phyloP scores from a whole-genome alignment of 1,140 invertebrate species.

The Dendroctonus valens region DNA sequence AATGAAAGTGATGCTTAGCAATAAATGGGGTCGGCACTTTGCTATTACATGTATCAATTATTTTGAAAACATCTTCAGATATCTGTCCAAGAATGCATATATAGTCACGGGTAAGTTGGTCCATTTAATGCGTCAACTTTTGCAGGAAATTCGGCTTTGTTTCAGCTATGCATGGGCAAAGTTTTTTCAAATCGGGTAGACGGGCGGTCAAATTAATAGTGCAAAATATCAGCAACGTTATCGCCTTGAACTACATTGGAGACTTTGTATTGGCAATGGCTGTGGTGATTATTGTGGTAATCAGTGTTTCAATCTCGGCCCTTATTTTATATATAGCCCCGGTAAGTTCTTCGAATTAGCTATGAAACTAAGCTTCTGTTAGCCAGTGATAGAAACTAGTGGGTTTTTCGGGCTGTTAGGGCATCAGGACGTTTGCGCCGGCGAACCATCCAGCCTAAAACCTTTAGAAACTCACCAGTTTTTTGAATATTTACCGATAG shows the following conservation, averaged over 20 bases:
- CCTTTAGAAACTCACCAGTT: no score
- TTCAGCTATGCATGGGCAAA: constrained; percentile 69
- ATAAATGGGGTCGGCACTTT: no score
- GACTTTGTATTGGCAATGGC: constrained; percentile 75
- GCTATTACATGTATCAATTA: constrained; percentile 65
- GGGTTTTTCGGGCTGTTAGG: no score
- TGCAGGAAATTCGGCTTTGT: constrained; percentile 1
- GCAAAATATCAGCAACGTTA: constrained; percentile 67
- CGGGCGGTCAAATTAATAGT: constrained; percentile 61
- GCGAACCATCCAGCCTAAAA: no score
- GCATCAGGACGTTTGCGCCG: no score
- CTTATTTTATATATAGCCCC: not conserved
- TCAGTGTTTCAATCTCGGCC: no score
- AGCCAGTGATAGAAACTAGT: no score
- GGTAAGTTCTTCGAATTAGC: not conserved
- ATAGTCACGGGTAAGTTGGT: constrained; percentile 66
- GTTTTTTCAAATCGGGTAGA: constrained; percentile 65
- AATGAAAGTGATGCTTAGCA: constrained; percentile 38
- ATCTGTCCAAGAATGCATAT: constrained; percentile 74
- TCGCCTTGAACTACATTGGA: constrained; percentile 78
- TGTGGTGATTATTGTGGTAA: not conserved
- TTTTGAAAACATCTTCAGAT: constrained; percentile 72
- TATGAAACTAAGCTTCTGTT: not conserved
- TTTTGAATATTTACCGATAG: no score
- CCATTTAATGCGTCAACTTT: not conserved